Evolutionary conservation across 2,888 invertebrate species (phyloP).

Genomic region (Anaspis maculata): DNA sequence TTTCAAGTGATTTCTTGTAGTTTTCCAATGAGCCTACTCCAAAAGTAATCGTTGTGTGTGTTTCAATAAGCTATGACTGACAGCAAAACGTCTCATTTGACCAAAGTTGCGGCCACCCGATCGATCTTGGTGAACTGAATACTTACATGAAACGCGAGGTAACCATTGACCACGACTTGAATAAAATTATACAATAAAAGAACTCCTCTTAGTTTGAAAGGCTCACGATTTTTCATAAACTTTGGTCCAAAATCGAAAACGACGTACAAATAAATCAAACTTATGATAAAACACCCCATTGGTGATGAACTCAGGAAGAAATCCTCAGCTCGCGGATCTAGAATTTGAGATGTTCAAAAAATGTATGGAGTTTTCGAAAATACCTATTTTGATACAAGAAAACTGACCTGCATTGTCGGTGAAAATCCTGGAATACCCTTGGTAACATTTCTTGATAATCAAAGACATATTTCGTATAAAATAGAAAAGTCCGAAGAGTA

Average conservation of each 20-base stretch:
- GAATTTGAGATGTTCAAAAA: slow-evolving; percentile 8
- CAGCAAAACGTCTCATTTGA: no score
- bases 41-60: neutral
- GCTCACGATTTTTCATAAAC: slow-evolving; percentile 22
- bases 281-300: slow-evolving; percentile 13
- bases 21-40: no score
- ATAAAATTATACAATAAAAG: slow-evolving; percentile 21
- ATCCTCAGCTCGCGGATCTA: slow-evolving; percentile 21
- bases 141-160: slow-evolving; percentile 19
- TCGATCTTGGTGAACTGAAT: neutral
- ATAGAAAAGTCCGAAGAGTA: no score
- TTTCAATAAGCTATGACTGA: no score
- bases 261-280: slow-evolving; percentile 19
- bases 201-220: slow-evolving; percentile 20
- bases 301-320: slow-evolving; percentile 20
- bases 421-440: neutral
- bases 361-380: neutral
- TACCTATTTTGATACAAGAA: no score
- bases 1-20: no score
- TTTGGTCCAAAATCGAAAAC: slow-evolving; percentile 21
- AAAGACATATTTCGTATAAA: no score
- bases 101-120: no score
- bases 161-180: slow-evolving; percentile 21
- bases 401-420: neutral
- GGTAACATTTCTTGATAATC: neutral